Percentiles rank a stretch among this genome's conserved stretches.
Conservation (phyloP, 2,113 vertebrate species). For the Poeciliopsis turrubarensis region DNA sequence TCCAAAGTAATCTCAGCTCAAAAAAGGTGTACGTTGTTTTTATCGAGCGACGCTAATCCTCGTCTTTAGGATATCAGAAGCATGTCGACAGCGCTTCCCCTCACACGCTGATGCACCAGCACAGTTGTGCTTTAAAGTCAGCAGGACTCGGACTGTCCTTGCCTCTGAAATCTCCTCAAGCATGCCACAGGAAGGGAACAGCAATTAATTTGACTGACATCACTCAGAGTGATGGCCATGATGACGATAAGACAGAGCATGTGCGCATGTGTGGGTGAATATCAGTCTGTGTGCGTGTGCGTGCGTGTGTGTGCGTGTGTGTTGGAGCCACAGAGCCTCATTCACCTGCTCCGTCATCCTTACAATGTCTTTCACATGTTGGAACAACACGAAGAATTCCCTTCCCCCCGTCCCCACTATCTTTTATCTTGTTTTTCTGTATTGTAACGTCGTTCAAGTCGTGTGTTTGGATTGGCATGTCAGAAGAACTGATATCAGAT, state of each 20-base stretch:
- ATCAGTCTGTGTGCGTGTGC: conserved; percentile 19
- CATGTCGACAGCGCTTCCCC: background rate
- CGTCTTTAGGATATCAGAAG: conserved; percentile 38
- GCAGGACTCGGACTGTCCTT: conserved; percentile 64
- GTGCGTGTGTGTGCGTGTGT: conserved; percentile 6
- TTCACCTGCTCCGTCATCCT: conserved; percentile 51
- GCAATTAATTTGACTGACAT: conserved; percentile 79
- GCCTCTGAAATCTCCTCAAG: conserved; percentile 73
- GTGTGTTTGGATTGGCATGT: conserved; percentile 57
- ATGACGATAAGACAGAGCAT: conserved; percentile 52
- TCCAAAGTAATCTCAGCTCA: background rate
- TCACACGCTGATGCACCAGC: conserved; percentile 11
- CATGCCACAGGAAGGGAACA: conserved; percentile 63
- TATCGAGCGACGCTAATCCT: conserved; percentile 9
- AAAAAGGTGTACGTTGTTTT: background rate
- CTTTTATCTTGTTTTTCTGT: background rate
- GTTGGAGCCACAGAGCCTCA: conserved; percentile 2
- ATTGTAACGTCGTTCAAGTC: conserved; percentile 37
- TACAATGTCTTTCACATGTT: conserved; percentile 38
- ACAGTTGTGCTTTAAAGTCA: conserved; percentile 60
- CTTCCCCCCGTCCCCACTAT: background rate
- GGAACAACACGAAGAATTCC: conserved; percentile 28
- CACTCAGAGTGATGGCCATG: conserved; percentile 73
- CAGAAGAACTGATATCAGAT: conserved; percentile 46
- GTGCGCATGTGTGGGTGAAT: conserved; percentile 20